Base-by-base conservation (phyloP, 2,113 vertebrate species). In the Calcarius ornatus region DNA sequence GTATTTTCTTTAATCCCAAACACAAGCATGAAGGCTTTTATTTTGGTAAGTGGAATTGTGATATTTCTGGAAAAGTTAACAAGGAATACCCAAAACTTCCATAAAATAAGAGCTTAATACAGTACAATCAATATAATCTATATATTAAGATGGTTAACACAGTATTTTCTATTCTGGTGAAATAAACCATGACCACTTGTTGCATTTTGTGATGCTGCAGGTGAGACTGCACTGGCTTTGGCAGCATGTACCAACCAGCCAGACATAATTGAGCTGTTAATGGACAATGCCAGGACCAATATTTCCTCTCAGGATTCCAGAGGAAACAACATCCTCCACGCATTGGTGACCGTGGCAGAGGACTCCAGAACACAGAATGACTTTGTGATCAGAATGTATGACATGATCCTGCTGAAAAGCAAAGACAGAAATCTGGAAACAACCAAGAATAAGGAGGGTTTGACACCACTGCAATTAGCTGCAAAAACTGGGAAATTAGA, bases 191-290 rank as follows among this genome's bases (percentile, higher is more conserved):
- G 11, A 86, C 31, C 31, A 17, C 13, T 16, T 30, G 37, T 60
- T 78, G 4, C 9, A 10, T 63, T 53, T 81, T 76, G 5, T 75
- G 19, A 27, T 81, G 53, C 35, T 48, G 8, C 22, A 98, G 98
- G 98, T 3, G 98, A 98, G 87, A 98, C 98, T 5, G 98, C 98
- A 2, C 90, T 98, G 92, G 98, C 98, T 2, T 78, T 98, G 90
- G 98, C 98, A 8, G 98, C 98, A 0, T 98, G 98, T 45, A 98
- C 98, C 95, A 98, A 98, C 83, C 98, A 98, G 65, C 98, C 98
- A 1, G 98, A 98, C 83, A 98, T 98, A 4, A 97, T 98, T 33
- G 96, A 98, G 23, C 95, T 98, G 56, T 83, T 98, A 69, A 98
- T 98, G 97, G 98, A 98, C 69, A 98, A 98, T 2, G 93, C 92